These are phyloP conservation scores for Rhinogobius similis DNA, from an alignment of 2,113 vertebrate genomes.

Conservation along the genomic window DNA sequence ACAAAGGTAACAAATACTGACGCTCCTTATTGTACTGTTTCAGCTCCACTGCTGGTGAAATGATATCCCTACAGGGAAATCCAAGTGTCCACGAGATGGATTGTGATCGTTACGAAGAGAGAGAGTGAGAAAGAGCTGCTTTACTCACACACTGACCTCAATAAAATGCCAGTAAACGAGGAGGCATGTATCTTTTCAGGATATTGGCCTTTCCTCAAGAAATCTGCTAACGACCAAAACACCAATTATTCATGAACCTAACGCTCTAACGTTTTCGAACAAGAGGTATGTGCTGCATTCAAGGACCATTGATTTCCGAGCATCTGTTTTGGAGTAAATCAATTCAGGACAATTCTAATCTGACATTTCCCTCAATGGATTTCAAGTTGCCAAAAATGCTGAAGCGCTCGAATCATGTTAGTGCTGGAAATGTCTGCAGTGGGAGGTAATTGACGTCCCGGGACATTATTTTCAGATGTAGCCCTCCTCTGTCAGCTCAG, in stretches of 20 bases:
- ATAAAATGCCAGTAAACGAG: conserved; percentile 8
- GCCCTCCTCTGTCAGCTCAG: not conserved
- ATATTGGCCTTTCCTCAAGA: conserved; percentile 8
- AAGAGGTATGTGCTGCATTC: not conserved
- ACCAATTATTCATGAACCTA: conserved; percentile 33
- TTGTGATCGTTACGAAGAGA: conserved; percentile 6
- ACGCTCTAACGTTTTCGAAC: not conserved
- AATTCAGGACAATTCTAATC: not conserved
- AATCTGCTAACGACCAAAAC: conserved; percentile 14
- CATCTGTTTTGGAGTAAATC: not conserved
- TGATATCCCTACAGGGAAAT: conserved; percentile 27
- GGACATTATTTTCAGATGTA: not conserved
- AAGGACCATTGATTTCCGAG: not conserved
- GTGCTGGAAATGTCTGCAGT: not conserved
- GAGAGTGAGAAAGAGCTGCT: not conserved
- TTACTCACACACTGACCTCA: conserved; percentile 19
- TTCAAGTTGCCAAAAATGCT: not conserved
- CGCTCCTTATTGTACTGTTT: not conserved
- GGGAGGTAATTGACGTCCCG: not conserved
- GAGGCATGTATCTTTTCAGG: conserved; percentile 9
- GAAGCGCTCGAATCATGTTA: not conserved
- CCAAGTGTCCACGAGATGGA: conserved; percentile 8
- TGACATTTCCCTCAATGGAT: not conserved
- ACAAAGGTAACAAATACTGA: not conserved
- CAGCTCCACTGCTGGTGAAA: not conserved